These are phyloP conservation scores for Neotoma lepida DNA, from an alignment of 2,113 vertebrate species.

Conservation along the genomic window DNA sequence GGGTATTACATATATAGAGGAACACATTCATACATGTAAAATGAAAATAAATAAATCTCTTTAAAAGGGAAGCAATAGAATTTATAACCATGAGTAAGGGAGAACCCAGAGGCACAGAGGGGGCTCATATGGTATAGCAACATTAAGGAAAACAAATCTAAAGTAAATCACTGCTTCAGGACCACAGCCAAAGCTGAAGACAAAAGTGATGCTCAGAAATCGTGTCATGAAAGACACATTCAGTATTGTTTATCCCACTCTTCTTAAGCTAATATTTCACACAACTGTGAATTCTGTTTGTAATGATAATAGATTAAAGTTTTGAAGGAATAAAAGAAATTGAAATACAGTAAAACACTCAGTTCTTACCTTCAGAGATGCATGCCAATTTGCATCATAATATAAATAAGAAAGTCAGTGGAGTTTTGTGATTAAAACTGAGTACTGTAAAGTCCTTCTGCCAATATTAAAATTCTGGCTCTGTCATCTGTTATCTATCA, in stretches of 20 bases:
- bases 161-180: not conserved
- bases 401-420: slow-evolving; percentile 5
- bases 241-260: not conserved
- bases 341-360: not conserved
- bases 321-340: not conserved
- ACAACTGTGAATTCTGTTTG: not conserved
- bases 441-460: not conserved
- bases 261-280: not conserved
- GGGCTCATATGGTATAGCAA: not conserved
- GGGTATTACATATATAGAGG: not conserved
- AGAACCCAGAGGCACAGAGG: fast-evolving
- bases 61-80: not conserved
- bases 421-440: not conserved
- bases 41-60: not conserved
- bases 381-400: not conserved
- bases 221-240: not conserved
- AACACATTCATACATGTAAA: not conserved
- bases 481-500: not conserved
- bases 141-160: not conserved
- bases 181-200: not conserved
- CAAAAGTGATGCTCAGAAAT: not conserved
- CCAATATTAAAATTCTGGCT: not conserved
- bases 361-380: not conserved
- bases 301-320: not conserved
- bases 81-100: fast-evolving